Conservation (phyloP, 2,888 invertebrate genomes). For the Epicampocera succincta region DNA sequence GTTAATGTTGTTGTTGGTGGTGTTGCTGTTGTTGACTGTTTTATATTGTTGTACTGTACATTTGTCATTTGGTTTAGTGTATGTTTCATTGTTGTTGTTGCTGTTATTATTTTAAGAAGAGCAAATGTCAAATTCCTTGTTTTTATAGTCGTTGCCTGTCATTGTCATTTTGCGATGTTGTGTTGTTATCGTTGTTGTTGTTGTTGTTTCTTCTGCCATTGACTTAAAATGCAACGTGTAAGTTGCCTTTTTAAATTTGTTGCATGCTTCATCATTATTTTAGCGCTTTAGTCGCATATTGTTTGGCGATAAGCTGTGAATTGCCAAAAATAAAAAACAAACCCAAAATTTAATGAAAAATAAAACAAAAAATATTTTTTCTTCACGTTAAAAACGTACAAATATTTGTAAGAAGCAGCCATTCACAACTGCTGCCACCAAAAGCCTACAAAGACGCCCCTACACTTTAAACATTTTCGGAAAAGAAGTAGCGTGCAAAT, state of each 20-base stretch:
- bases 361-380: conserved; percentile 34
- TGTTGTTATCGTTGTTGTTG: conserved; percentile 53
- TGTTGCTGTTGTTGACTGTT: conserved; percentile 36
- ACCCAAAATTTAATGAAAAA: conserved; percentile 33
- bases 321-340: conserved; percentile 54
- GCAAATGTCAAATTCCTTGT: conserved; percentile 70
- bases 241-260: conserved; percentile 71
- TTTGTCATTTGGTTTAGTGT: conserved; percentile 57
- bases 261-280: conserved; percentile 72
- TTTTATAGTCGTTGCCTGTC: conserved; percentile 66
- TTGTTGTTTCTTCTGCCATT: conserved; percentile 67
- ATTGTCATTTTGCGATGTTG: conserved; percentile 64
- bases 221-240: conserved; percentile 70
- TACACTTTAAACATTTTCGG: too few relatives aligned
- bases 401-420: conserved; percentile 49
- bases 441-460: too few relatives aligned
- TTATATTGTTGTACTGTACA: conserved; percentile 53
- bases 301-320: conserved; percentile 70
- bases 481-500: too few relatives aligned
- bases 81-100: conserved; percentile 29
- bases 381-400: conserved; percentile 34
- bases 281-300: conserved; percentile 66
- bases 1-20: conserved; percentile 30
- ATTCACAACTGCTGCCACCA: conserved; percentile 23
- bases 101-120: conserved; percentile 66